phyloP scores from a whole-genome alignment of 2,888 invertebrate species.

The Automeris io region DNA sequence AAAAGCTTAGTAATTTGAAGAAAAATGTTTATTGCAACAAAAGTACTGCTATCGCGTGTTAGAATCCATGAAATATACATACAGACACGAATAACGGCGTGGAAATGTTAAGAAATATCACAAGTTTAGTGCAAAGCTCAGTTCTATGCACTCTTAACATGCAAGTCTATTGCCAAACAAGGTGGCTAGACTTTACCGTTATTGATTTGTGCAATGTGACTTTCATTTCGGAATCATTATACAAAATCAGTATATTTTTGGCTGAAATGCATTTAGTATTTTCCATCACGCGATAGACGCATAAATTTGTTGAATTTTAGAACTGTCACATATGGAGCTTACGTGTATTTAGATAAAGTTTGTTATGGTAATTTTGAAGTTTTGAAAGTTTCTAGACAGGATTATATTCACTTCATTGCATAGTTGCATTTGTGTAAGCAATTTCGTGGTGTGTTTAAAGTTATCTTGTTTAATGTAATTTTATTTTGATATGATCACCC shows the following conservation, averaged over 20 bases:
- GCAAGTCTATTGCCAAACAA: constrained; percentile 28
- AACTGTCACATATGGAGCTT: background rate
- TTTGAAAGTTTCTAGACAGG: background rate
- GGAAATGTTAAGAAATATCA: constrained; percentile 17
- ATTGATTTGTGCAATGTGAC: constrained; percentile 11
- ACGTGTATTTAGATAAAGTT: background rate
- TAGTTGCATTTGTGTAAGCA: too few species aligned
- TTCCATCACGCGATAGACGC: constrained; percentile 6
- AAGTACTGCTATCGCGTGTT: constrained; percentile 16
- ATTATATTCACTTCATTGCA: background rate
- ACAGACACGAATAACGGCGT: constrained; percentile 11
- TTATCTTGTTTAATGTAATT: constrained; percentile 3
- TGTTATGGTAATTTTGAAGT: background rate
- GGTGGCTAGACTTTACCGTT: constrained; percentile 27
- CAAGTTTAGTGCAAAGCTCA: constrained; percentile 20
- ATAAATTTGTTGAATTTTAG: background rate
- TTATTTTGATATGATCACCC: too few species aligned
- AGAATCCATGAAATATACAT: constrained; percentile 13
- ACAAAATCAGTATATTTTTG: constrained; percentile 8
- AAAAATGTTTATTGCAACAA: background rate
- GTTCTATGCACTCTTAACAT: constrained; percentile 29
- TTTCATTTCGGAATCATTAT: constrained; percentile 9
- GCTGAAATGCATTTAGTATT: constrained; percentile 1
- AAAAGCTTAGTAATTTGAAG: too few species aligned
- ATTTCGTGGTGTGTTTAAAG: background rate